These are phyloP conservation scores for Drosophila neutralis DNA, from an alignment of 2,888 invertebrate genomes.

Conservation along the genomic window DNA sequence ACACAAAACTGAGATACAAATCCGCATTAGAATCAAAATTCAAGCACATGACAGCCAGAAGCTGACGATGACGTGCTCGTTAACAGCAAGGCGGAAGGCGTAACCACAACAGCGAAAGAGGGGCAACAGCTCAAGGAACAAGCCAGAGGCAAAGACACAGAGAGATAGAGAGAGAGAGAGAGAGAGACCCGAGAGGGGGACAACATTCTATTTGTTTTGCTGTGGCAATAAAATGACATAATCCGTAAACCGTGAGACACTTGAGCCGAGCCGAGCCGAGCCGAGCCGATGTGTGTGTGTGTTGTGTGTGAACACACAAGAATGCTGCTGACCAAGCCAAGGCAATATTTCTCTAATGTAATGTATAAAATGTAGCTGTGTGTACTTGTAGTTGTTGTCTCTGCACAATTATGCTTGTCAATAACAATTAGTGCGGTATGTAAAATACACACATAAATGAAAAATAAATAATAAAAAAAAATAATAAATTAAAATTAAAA, in stretches of 20 bases:
- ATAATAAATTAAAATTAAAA: conserved; percentile 29
- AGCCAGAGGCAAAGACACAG: not conserved
- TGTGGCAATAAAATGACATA: conserved; percentile 66
- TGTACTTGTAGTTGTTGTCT: not conserved
- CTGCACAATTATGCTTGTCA: conserved; percentile 39
- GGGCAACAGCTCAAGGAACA: not conserved
- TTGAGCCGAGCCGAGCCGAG: conserved; percentile 68
- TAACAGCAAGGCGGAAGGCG: conserved; percentile 18
- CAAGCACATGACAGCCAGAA: conserved; percentile 52
- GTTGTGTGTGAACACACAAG: conserved; percentile 60
- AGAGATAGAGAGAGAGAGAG: not conserved
- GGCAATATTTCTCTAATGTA: conserved; percentile 18
- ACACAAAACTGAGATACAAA: conserved; percentile 33
- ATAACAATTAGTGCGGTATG: conserved; percentile 38
- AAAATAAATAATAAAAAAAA: not conserved
- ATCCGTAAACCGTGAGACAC: conserved; percentile 69
- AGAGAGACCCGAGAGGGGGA: not conserved
- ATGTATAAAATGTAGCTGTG: conserved; percentile 3
- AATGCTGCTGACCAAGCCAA: conserved; percentile 45
- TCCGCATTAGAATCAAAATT: conserved; percentile 63
- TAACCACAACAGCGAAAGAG: not conserved
- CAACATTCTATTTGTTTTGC: conserved; percentile 8
- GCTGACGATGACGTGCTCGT: conserved; percentile 30
- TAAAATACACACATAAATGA: conserved; percentile 23
- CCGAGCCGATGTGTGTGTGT: conserved; percentile 43